phyloP scores from a whole-genome alignment of 2,797 vertebrate species.

The Dryobates pubescens region DNA sequence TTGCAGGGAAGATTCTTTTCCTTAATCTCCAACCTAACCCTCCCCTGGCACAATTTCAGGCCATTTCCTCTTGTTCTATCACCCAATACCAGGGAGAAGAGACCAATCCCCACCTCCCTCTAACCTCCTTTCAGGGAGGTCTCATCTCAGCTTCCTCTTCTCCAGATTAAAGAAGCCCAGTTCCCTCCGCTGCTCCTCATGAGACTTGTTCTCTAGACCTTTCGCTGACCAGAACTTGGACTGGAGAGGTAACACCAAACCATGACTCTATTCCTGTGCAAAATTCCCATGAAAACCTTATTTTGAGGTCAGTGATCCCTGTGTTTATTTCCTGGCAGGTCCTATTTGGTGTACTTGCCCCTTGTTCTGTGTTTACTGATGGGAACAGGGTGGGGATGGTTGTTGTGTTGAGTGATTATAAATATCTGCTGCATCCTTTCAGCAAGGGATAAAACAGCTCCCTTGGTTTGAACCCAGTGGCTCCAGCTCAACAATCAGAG shows the following conservation, averaged over 20 bases:
- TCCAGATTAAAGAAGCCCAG: too few relatives aligned
- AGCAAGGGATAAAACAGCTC: constrained; percentile 2
- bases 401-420: not conserved
- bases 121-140: too few relatives aligned
- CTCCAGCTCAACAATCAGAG: not conserved
- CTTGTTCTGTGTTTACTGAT: not conserved
- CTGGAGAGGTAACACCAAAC: not conserved
- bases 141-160: too few relatives aligned
- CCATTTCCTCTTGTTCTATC: too few relatives aligned
- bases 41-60: too few relatives aligned
- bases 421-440: constrained; percentile 16
- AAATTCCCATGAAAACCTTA: not conserved
- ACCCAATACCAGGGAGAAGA: too few relatives aligned
- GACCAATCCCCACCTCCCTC: too few relatives aligned
- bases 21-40: too few relatives aligned
- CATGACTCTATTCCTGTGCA: not conserved
- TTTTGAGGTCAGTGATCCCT: not conserved
- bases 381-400: constrained; percentile 50
- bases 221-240: not conserved
- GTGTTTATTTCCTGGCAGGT: not conserved
- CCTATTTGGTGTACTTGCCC: not conserved
- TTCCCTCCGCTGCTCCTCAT: too few relatives aligned
- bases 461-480: not conserved
- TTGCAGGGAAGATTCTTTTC: too few relatives aligned
- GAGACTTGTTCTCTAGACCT: too few relatives aligned